Evolutionary conservation across 2,888 invertebrate species (phyloP).

Genomic region (Trissonchulus latispiculum): DNA sequence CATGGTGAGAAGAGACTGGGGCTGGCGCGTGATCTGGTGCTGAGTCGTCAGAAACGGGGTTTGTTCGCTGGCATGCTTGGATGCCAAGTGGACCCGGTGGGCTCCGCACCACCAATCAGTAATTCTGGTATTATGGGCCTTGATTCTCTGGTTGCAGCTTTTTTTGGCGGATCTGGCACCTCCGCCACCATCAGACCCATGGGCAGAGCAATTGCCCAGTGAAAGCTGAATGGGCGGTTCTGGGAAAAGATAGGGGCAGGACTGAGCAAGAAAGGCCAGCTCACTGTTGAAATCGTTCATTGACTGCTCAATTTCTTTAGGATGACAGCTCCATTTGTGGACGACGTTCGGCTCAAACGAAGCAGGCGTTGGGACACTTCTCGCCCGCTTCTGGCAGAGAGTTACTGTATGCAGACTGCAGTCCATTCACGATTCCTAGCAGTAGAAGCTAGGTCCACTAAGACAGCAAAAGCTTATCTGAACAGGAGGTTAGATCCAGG

Average conservation of each 20-base stretch:
- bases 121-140: no score
- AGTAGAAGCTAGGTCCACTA: not conserved
- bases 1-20: not conserved
- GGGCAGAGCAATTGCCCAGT: not conserved
- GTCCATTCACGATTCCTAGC: not conserved
- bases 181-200: not conserved
- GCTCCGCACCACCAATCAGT: slow-evolving; percentile 1
- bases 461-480: not conserved
- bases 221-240: not conserved
- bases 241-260: not conserved
- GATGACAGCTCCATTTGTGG: not conserved
- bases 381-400: not conserved
- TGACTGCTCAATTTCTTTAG: not conserved
- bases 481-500: not conserved
- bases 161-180: not conserved
- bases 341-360: not conserved
- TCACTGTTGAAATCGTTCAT: not conserved
- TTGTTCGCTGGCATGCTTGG: not conserved
- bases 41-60: not conserved
- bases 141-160: not conserved
- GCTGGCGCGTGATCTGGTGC: not conserved
- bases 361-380: not conserved
- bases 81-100: not conserved
- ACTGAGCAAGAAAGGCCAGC: not conserved
- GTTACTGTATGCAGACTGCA: not conserved